Base-by-base conservation (phyloP, 2,888 invertebrate genomes). In the Campoletis raptor region DNA sequence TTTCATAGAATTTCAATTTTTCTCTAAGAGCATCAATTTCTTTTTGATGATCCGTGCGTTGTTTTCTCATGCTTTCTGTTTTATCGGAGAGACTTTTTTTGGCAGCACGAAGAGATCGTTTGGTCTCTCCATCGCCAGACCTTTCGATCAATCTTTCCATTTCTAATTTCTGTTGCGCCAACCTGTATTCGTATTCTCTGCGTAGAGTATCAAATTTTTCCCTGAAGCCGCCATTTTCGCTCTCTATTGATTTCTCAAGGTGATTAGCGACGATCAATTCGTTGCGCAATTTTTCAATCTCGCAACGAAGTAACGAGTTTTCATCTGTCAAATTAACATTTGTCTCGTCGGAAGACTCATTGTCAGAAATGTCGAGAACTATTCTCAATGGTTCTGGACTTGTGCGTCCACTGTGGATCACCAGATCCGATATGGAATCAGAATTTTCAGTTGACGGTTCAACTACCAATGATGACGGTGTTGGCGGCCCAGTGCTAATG, bases 211-310 rank as follows among this genome's bases (percentile, higher is more conserved):
- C 85, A 2, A 89, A 48, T 80, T 89, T 88, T 9, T 89, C 72
- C 12, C 83, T 84, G 52, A 86, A 82, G 45, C 81, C 83, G 61
- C 73, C 81, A 37, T 88, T 78, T 24, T 90, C 90, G 72, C 64
- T 76, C 18, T 85, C 85, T 57, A 95, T 93, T 69, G 94, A 93
- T 90, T 95, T 95, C 12, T 94, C 94, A 86, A 95, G 92, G 84
- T 94, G 92, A 30, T 95, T 92, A 9, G 95, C 91, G 73, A 95
- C 91, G 5, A 95, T 92, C 90, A 95, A 94, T 90, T 96, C 95
- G 89, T 95, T 94, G 89, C 95, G 95, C 3, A 95, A 92, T 70
- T 95, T 95, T 57, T 94, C 91, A 18, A 95, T 93, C 92, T 96
- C 95, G 90, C 94, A 95, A 88, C 94, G 94, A 77, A 96, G 92